These are phyloP conservation scores for Hoplias malabaricus DNA, from an alignment of 2,113 vertebrate species.

Conservation along the genomic window DNA sequence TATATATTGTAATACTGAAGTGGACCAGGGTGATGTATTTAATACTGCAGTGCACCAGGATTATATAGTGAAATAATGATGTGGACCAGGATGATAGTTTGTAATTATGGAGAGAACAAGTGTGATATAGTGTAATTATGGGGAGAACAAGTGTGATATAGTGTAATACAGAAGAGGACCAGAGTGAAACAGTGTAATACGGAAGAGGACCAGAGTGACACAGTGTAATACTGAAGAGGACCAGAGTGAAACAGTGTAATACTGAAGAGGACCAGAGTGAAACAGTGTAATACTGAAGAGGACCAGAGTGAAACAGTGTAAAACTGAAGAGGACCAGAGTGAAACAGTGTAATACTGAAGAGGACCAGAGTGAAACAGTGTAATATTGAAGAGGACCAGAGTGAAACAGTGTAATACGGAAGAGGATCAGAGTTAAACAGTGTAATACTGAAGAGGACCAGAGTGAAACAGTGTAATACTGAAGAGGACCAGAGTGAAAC, in stretches of 20 bases:
- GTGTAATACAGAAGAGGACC: background rate
- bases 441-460: background rate
- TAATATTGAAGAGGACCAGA: too few species aligned
- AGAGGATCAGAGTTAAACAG: background rate
- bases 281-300: too few species aligned
- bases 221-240: too few species aligned
- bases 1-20: background rate
- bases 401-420: too few species aligned
- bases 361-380: too few species aligned
- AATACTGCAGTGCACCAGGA: background rate
- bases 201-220: too few species aligned
- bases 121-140: background rate
- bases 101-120: background rate
- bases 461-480: background rate
- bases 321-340: too few species aligned
- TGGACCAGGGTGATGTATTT: background rate
- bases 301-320: too few species aligned
- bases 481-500: background rate
- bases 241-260: too few species aligned
- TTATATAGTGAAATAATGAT: background rate
- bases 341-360: too few species aligned
- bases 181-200: background rate
- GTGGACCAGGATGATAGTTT: background rate
- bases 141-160: too few species aligned
- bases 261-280: too few species aligned